Evolutionary conservation across 2,113 vertebrate genomes (phyloP).

Genomic region (Apteryx owenii): DNA sequence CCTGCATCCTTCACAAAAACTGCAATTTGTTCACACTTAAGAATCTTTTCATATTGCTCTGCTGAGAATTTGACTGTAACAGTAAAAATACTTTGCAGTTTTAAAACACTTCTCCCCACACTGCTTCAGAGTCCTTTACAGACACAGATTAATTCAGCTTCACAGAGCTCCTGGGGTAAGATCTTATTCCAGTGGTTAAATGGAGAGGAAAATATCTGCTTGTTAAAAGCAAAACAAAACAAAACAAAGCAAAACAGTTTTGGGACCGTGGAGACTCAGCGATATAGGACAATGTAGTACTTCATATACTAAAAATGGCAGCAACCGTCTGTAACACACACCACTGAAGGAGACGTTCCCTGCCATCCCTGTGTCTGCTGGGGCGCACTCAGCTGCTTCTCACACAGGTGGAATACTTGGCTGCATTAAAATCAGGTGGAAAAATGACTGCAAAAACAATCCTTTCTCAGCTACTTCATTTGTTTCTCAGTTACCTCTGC

Average conservation of each 20-base stretch:
- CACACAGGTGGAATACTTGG: background rate
- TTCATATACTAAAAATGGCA: background rate
- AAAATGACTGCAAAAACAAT: background rate
- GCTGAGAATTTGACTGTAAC: slow-evolving; percentile 1
- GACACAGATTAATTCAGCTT: slow-evolving; percentile 37
- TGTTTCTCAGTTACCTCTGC: background rate
- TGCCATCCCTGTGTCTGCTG: background rate
- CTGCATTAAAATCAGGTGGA: background rate
- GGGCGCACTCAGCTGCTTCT: background rate
- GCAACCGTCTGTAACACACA: background rate
- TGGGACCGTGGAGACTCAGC: background rate
- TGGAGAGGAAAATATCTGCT: background rate
- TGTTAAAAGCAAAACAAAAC: background rate
- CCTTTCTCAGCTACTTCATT: background rate
- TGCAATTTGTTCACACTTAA: slow-evolving; percentile 31
- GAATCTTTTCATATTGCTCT: background rate
- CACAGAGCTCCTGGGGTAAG: background rate
- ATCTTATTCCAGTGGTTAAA: background rate
- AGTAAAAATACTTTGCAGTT: slow-evolving; percentile 23
- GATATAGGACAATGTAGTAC: background rate
- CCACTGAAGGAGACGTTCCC: background rate
- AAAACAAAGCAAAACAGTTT: background rate
- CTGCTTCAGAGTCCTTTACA: background rate
- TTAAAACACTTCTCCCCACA: background rate
- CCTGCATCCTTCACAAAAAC: background rate